A percentile compares a stretch with the other conserved stretches of the same genome.
phyloP scores from a whole-genome alignment of 1,140 invertebrate genomes.

The Bombus difficillimus region DNA sequence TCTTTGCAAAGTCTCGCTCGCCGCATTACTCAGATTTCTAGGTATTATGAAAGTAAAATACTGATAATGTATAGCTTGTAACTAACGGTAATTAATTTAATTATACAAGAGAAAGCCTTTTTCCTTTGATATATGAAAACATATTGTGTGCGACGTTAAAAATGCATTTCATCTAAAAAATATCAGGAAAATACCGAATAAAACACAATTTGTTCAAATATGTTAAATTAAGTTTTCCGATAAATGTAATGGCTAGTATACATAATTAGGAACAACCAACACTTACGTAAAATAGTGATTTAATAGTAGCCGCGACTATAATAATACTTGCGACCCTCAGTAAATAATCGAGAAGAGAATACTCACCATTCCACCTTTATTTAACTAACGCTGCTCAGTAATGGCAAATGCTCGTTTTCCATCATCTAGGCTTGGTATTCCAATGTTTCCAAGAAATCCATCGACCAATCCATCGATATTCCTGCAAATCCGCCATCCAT shows the following conservation, averaged over 20 bases:
- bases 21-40: neutral
- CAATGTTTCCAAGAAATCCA: neutral
- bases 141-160: neutral
- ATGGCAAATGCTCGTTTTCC: neutral
- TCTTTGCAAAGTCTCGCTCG: neutral
- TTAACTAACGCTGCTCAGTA: neutral
- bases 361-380: neutral
- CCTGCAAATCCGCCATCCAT: conserved; percentile 21
- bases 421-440: neutral
- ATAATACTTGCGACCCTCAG: too few species aligned
- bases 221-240: too few species aligned
- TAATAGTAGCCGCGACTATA: too few species aligned
- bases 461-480: conserved; percentile 38
- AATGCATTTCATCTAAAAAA: neutral
- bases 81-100: neutral
- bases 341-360: neutral
- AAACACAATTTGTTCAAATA: too few species aligned
- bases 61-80: neutral
- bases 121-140: neutral
- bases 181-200: too few species aligned
- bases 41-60: neutral
- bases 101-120: neutral
- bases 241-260: too few species aligned
- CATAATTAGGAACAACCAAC: too few species aligned
- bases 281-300: too few species aligned